These are phyloP conservation scores for Perccottus glenii DNA, from an alignment of 2,113 vertebrate genomes.

Conservation along the genomic window DNA sequence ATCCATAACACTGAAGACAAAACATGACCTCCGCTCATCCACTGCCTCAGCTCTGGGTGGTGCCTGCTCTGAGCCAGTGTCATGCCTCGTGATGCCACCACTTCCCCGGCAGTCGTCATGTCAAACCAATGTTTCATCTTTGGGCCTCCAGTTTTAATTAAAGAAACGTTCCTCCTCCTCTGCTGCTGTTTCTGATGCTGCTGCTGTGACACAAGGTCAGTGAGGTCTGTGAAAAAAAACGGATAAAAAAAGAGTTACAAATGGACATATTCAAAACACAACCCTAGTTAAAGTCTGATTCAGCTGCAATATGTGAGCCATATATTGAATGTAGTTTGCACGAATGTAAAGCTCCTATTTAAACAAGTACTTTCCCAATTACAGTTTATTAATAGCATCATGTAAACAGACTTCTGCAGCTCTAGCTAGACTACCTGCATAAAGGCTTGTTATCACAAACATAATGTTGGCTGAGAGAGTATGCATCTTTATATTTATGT, in stretches of 20 bases:
- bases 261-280: not conserved
- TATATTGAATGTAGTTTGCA: not conserved
- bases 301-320: too few species aligned
- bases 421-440: not conserved
- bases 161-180: slow-evolving; percentile 37
- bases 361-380: not conserved
- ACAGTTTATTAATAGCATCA: not conserved
- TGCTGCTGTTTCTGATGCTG: slow-evolving; percentile 4
- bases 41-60: not conserved
- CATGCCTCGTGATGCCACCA: slow-evolving; percentile 46
- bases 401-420: not conserved
- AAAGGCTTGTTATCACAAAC: too few species aligned
- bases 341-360: not conserved
- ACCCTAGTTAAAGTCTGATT: not conserved
- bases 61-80: slow-evolving; percentile 1
- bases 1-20: not conserved
- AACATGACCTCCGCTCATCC: not conserved
- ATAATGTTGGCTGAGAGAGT: too few species aligned
- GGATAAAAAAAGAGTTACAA: not conserved
- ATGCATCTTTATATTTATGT: too few species aligned
- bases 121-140: slow-evolving; percentile 41
- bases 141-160: slow-evolving; percentile 26
- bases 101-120: slow-evolving; percentile 33
- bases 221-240: slow-evolving; percentile 1
- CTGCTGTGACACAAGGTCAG: slow-evolving; percentile 4